phyloP scores from a whole-genome alignment of 2,888 invertebrate species.

The Piscicola geometra region DNA sequence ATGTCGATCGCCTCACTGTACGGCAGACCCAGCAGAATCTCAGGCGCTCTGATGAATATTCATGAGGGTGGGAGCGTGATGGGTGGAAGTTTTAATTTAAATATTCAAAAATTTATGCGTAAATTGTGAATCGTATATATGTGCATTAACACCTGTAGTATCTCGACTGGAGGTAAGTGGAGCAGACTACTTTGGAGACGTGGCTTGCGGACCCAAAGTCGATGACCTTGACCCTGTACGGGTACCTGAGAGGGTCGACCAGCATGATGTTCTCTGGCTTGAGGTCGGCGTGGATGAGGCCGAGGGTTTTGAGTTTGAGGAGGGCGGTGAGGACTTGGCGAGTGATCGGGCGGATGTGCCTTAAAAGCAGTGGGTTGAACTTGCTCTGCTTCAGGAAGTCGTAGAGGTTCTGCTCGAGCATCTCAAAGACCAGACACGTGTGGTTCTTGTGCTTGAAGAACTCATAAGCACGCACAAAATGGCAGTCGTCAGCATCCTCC shows the following conservation, averaged over 20 bases:
- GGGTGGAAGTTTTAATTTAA: too few relatives aligned
- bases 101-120: too few relatives aligned
- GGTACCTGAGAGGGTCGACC: slow-evolving; percentile 94
- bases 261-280: slow-evolving; percentile 99
- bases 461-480: slow-evolving; percentile 98
- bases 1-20: slow-evolving; percentile 99
- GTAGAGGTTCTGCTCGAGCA: slow-evolving; percentile 99
- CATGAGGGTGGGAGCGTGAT: too few relatives aligned
- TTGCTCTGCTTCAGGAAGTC: slow-evolving; percentile 99
- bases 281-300: slow-evolving; percentile 96
- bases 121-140: background rate
- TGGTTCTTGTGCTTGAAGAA: slow-evolving; percentile 99
- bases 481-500: slow-evolving; percentile 67
- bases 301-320: slow-evolving; percentile 87
- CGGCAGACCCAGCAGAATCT: slow-evolving; percentile 67
- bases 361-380: slow-evolving; percentile 94
- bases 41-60: slow-evolving; percentile 57
- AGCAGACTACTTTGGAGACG: slow-evolving; percentile 98
- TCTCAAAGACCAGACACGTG: slow-evolving; percentile 98
- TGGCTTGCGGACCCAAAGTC: slow-evolving; percentile 99
- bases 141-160: slow-evolving; percentile 71
- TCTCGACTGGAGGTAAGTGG: slow-evolving; percentile 96
- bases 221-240: slow-evolving; percentile 95
- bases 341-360: slow-evolving; percentile 95
- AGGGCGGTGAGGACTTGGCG: slow-evolving; percentile 87